Percentiles rank a stretch among this genome's conserved stretches.
Conservation (phyloP, 2,888 invertebrate genomes). For the Labia minor region DNA sequence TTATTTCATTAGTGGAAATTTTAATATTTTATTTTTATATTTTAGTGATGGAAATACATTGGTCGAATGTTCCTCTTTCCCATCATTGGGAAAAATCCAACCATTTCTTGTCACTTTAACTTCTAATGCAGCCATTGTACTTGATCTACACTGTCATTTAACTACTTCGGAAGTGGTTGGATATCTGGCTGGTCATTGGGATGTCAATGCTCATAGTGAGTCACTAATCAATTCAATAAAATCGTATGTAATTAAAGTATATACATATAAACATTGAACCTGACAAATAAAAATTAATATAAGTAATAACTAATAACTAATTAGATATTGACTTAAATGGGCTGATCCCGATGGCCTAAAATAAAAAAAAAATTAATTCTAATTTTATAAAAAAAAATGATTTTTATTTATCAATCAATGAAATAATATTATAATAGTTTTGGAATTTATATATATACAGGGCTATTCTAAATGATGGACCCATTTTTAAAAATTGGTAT, state of each 20-base stretch:
- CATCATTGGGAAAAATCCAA: slow-evolving; percentile 78
- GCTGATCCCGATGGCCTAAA: too few relatives aligned
- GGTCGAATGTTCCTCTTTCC: slow-evolving; percentile 80
- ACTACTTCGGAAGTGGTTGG: slow-evolving; percentile 91
- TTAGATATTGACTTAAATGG: too few relatives aligned
- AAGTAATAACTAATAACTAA: not conserved
- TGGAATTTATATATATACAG: too few relatives aligned
- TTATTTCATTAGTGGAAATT: too few relatives aligned
- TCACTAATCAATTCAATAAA: slow-evolving; percentile 27
- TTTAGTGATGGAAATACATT: slow-evolving; percentile 79
- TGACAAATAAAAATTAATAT: not conserved
- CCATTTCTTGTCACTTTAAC: slow-evolving; percentile 81
- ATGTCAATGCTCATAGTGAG: slow-evolving; percentile 85
- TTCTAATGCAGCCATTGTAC: slow-evolving; percentile 73
- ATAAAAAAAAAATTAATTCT: too few relatives aligned
- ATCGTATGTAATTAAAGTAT: not conserved
- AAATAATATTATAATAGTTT: too few relatives aligned
- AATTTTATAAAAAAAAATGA: too few relatives aligned
- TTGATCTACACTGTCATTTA: slow-evolving; percentile 89
- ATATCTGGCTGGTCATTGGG: slow-evolving; percentile 93
- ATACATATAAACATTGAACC: not conserved
- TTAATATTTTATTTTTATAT: slow-evolving; percentile 28
- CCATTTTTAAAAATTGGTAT: too few relatives aligned
- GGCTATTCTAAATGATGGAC: too few relatives aligned
- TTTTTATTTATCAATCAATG: too few relatives aligned